Percentiles rank a stretch among this genome's conserved stretches.
Conservation (phyloP, 1,140 invertebrate genomes). For the Magallana angulata region DNA sequence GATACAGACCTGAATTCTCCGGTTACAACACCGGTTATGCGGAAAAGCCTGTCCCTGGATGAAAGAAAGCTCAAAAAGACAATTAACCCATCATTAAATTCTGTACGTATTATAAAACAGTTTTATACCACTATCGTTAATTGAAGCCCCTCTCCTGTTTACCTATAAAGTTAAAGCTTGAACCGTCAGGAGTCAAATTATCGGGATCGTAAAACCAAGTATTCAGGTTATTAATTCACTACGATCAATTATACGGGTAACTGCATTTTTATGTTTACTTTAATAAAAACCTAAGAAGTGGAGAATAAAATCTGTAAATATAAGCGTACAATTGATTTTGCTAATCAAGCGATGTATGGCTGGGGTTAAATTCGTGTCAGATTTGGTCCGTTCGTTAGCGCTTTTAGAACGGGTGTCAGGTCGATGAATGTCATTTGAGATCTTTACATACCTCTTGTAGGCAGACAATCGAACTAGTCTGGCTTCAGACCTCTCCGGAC, state of each 20-base stretch:
- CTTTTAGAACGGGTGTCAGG: not conserved
- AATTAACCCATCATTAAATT: not conserved
- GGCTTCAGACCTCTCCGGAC: slow-evolving; percentile 17
- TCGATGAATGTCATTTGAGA: slow-evolving; percentile 15
- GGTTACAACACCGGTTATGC: slow-evolving; percentile 17
- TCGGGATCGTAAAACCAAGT: not conserved
- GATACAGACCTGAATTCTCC: slow-evolving; percentile 29
- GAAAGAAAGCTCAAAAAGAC: slow-evolving; percentile 28
- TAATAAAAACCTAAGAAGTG: not conserved
- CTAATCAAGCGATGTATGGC: slow-evolving; percentile 5
- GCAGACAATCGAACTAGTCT: slow-evolving; percentile 12
- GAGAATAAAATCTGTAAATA: slow-evolving; percentile 15
- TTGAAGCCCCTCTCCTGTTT: not conserved
- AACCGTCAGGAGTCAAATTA: not conserved
- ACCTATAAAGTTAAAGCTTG: not conserved
- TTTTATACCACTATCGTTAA: not conserved
- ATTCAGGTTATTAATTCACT: not conserved
- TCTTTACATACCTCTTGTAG: slow-evolving; percentile 33
- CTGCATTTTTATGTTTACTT: slow-evolving; percentile 34
- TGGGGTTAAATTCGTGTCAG: slow-evolving; percentile 11
- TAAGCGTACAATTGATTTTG: slow-evolving; percentile 26
- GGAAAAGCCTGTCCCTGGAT: slow-evolving; percentile 42
- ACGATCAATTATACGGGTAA: slow-evolving; percentile 16
- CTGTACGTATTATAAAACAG: not conserved
- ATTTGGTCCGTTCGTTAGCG: slow-evolving; percentile 3